Percentiles rank a stretch among this genome's conserved stretches.
Evolutionary conservation across 2,113 vertebrate species (phyloP).

Genomic region (Nothocercus julius): DNA sequence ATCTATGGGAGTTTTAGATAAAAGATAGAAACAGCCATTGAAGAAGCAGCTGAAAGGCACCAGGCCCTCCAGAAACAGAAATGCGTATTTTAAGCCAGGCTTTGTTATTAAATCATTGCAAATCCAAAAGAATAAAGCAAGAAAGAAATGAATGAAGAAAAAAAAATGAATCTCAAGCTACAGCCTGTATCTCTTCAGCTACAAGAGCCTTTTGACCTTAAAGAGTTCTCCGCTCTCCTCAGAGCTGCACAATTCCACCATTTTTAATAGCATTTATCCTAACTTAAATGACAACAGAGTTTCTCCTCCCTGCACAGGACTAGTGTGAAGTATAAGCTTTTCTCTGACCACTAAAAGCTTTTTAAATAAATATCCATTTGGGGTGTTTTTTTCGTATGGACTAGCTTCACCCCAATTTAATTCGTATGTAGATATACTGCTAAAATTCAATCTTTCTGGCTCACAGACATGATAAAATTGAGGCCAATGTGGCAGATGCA

Average conservation of each 20-base stretch:
- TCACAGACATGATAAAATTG: accelerated
- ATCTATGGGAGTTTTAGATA: background rate
- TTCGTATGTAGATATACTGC: background rate
- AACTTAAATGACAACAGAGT: background rate
- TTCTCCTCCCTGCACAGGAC: background rate
- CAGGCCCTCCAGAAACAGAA: background rate
- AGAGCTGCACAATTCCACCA: background rate
- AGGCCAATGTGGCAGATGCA: background rate
- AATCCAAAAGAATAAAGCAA: background rate
- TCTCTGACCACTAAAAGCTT: background rate
- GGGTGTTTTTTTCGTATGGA: accelerated
- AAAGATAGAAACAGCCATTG: background rate
- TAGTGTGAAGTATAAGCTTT: background rate
- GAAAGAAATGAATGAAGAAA: no score
- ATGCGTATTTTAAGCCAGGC: background rate
- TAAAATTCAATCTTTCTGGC: background rate
- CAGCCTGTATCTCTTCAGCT: background rate
- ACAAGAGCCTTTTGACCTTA: background rate
- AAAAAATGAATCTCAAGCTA: background rate
- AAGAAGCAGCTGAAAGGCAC: background rate
- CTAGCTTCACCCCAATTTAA: background rate
- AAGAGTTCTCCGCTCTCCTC: background rate
- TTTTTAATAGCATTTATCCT: background rate
- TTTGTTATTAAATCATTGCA: background rate
- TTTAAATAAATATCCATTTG: background rate